Base-by-base conservation (phyloP, 92 coral and sea anemone genomes). In the Pocillopora grandis region DNA sequence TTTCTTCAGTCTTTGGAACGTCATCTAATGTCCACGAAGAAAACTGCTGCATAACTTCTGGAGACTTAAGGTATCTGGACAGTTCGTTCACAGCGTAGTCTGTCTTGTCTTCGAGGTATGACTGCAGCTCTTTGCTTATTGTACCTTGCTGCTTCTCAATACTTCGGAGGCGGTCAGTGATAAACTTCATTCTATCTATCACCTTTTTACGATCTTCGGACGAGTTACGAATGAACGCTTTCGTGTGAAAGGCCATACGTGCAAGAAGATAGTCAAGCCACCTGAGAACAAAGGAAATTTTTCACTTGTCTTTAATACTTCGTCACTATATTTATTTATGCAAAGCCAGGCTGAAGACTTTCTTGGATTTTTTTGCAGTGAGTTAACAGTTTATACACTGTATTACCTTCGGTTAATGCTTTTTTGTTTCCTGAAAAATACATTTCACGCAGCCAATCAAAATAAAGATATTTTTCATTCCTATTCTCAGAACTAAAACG, bases 211-310 rank as follows among this genome's bases (percentile, higher is more conserved):
- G 87, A 68, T 76, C 80, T 49, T 62, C 63, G 64, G 62, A 36
- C 1, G 89, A 79, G 12, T 86, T 86, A 12, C 9, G 31, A 10
- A 86, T 33, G 62, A 86, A 86, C 18, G 86, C 89, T 23, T 52
- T 80, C 17, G 85, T 66, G 5, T 69, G 79, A n/a, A 20, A 56
- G 17, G 62, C 64, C 20, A 86, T 80, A 11, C 89, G 80, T 0
- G 73, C 49, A 61, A 87, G 75, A 52, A 87, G 81, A 21, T 58
- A 18, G 55, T 81, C 77, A 33, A 87, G 11, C 90, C 90, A 87
- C 20, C 90, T 87, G 57, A 68, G 10, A 42, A 55, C 16, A 66
- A 63, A 62, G 9, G 62, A 55, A 13, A 14, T 58, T 52, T 18
- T 17, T 63, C 9, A 63, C 3, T 15, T 18, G 20, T 0, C 20